Evolutionary conservation across 2,113 vertebrate genomes (phyloP), one percentile per base, ranked within the genome.

Genomic region (Sprattus sprattus): DNA sequence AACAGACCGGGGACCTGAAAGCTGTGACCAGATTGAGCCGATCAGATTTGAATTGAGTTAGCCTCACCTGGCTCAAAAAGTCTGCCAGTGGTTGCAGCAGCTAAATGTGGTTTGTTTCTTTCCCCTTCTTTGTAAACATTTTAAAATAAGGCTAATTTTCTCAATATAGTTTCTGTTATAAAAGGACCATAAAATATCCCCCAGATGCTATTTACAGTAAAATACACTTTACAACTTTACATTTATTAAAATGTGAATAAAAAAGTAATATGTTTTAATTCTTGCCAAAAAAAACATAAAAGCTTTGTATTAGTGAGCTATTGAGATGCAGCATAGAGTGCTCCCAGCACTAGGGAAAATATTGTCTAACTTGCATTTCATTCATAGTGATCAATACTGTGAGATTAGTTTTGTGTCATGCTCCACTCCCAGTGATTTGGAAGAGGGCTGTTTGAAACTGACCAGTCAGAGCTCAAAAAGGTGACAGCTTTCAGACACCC

Each of bases 191-290:
- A 91, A 95, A 95, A 93, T 89, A 88, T 92, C 82, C 92, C 89
- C 90, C 86, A 84, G 85, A 89, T 92, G 87, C 91, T 95, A 95
- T 95, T 93, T 95, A 95, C 94, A 95, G 91, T 94, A 92, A 92
- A 93, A 93, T 93, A 93, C 94, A 94, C 90, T 94, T 94, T 94
- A 95, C 93, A 95, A 90, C 92, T 95, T 95, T 94, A 94, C 93
- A 94, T 85, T 89, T 90, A 90, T 89, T 91, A 88, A 91, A 92
- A 91, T 46, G 86, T 87, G 89, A 88, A 91, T 91, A 91, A 92
- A 89, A 90, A 90, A 92, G 71, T 47, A 82, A 78, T 32, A 39
- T 67, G 85, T 89, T 89, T 83, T 92, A 88, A 89, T 87, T 82
- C 82, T 84, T 87, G 82, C 83, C 88, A 89, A 88, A 89, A 89